Evolutionary conservation across 1,140 invertebrate genomes (phyloP).

Genomic region (Drosophila yakuba): DNA sequence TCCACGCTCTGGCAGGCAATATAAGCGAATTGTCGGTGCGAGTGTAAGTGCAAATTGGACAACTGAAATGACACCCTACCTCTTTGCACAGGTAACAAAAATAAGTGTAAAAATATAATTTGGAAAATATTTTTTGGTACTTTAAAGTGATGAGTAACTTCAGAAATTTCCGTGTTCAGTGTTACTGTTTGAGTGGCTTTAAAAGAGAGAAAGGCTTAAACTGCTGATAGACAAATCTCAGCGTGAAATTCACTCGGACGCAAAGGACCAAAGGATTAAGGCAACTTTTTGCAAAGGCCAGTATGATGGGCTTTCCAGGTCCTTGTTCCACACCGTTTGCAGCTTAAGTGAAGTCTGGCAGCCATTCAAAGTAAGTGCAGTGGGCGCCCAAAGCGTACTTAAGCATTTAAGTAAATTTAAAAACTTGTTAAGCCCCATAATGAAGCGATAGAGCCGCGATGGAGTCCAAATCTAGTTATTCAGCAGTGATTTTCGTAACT

Average conservation of each 20-base stretch:
- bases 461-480: slow-evolving; percentile 32
- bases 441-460: slow-evolving; percentile 58
- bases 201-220: neutral
- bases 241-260: slow-evolving; percentile 74
- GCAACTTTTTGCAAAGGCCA: slow-evolving; percentile 60
- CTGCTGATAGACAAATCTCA: slow-evolving; percentile 53
- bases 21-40: slow-evolving; percentile 58
- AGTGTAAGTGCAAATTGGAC: slow-evolving; percentile 54
- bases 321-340: slow-evolving; percentile 9
- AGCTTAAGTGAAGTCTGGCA: slow-evolving; percentile 29
- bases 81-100: neutral
- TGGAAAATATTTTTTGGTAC: neutral
- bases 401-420: slow-evolving; percentile 79
- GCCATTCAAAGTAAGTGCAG: slow-evolving; percentile 27
- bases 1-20: slow-evolving; percentile 16
- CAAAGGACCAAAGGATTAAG: slow-evolving; percentile 63
- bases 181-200: neutral
- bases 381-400: slow-evolving; percentile 28
- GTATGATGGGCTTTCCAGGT: slow-evolving; percentile 6
- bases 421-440: slow-evolving; percentile 76
- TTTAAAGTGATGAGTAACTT: too few species aligned
- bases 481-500: slow-evolving; percentile 43
- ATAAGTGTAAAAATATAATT: neutral
- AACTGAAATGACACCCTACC: slow-evolving; percentile 18
- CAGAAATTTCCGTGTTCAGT: neutral